A percentile compares a stretch with the other conserved stretches of the same genome.
These are phyloP conservation scores for Atta cephalotes DNA, from an alignment of 1,140 invertebrate species.

Conservation along the genomic window DNA sequence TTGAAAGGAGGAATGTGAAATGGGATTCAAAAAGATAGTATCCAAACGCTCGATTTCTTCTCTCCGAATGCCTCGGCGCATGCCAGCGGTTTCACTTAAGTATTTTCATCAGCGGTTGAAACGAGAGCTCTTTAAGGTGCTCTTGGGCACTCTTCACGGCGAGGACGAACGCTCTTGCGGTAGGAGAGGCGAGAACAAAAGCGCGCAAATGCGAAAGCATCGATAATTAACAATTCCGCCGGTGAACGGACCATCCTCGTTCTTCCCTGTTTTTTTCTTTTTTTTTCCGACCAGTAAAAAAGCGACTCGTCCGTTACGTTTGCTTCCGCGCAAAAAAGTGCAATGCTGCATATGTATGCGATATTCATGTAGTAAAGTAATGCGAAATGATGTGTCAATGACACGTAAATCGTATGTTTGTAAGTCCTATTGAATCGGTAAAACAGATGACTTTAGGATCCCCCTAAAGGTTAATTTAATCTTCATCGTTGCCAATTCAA, in stretches of 20 bases:
- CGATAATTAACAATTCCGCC: slow-evolving; percentile 25
- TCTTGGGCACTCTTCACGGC: slow-evolving; percentile 9
- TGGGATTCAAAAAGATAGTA: background rate
- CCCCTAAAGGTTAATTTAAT: background rate
- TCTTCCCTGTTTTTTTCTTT: too few relatives aligned
- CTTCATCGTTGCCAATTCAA: slow-evolving; percentile 11
- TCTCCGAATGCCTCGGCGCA: background rate
- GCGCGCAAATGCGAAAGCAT: slow-evolving; percentile 18
- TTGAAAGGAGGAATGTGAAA: background rate
- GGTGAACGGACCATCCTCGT: background rate
- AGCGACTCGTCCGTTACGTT: background rate
- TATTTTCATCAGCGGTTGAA: slow-evolving; percentile 36
- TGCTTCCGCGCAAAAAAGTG: background rate
- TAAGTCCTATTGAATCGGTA: background rate
- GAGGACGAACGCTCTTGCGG: slow-evolving; percentile 36
- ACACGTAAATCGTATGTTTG: too few relatives aligned
- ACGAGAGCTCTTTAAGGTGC: slow-evolving; percentile 25
- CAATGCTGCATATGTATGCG: too few relatives aligned
- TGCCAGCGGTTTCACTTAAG: slow-evolving; percentile 1
- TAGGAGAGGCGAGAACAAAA: slow-evolving; percentile 31
- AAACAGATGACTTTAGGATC: too few relatives aligned
- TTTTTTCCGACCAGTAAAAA: background rate
- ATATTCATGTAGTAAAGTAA: too few relatives aligned
- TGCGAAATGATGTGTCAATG: too few relatives aligned
- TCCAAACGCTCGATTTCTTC: slow-evolving; percentile 1